A percentile compares a stretch with the other conserved stretches of the same genome.
Conservation (phyloP, 2,113 vertebrate species). For the Meles meles region DNA sequence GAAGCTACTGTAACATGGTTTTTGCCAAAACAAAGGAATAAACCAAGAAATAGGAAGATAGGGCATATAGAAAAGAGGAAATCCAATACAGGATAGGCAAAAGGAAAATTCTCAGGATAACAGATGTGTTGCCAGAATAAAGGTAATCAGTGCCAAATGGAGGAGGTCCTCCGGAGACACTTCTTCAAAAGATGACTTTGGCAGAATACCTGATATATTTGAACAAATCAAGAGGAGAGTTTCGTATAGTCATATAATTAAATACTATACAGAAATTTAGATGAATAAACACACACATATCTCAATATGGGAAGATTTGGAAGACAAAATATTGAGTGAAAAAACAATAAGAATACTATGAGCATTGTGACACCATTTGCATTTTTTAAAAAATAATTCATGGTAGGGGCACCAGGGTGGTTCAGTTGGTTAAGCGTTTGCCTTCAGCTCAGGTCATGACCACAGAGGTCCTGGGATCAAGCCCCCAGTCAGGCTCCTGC, state of each 20-base stretch:
- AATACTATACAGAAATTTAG: constrained; percentile 6
- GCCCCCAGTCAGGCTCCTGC: too few species aligned
- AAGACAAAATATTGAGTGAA: background rate
- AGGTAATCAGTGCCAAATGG: background rate
- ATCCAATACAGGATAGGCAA: background rate
- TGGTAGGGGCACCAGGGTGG: too few species aligned
- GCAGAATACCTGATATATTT: background rate
- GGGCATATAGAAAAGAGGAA: background rate
- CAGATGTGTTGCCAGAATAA: background rate
- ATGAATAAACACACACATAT: background rate
- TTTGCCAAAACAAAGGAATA: background rate
- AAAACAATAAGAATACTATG: background rate
- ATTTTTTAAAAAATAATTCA: background rate
- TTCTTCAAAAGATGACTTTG: background rate
- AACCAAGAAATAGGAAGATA: background rate
- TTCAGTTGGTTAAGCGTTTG: background rate
- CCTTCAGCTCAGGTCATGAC: background rate
- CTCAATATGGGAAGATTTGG: background rate
- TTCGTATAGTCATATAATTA: background rate
- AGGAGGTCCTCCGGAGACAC: too few species aligned
- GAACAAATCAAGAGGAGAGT: background rate
- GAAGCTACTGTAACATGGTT: background rate
- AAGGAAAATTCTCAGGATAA: background rate
- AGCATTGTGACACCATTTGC: background rate
- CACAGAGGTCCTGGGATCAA: background rate